phyloP scores from a whole-genome alignment of 2,113 vertebrate species.

The Pycnonotus jocosus region DNA sequence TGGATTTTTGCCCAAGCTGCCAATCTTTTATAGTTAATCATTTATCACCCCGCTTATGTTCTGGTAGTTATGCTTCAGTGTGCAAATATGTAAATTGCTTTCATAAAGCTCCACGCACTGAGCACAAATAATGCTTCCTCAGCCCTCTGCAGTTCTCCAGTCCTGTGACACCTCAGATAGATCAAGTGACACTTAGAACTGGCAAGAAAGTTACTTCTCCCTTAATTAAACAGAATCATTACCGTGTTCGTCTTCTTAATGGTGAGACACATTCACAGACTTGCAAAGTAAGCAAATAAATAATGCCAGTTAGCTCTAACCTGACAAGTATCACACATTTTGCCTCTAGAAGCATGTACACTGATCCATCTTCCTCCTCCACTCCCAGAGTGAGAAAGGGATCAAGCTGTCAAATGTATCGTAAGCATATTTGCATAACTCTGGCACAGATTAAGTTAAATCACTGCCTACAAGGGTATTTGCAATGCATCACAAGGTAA shows the following conservation, averaged over 20 bases:
- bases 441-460: background rate
- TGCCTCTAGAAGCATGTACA: background rate
- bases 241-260: background rate
- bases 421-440: background rate
- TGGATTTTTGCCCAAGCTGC: constrained; percentile 22
- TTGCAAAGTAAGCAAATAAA: constrained; percentile 43
- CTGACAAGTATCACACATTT: background rate
- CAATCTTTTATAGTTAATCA: constrained; percentile 43
- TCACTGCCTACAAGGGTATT: background rate
- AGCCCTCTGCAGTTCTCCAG: constrained; percentile 10
- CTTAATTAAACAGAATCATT: constrained; percentile 43
- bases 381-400: background rate
- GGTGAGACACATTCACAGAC: background rate
- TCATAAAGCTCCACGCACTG: background rate
- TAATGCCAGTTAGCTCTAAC: background rate
- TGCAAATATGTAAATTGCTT: constrained; percentile 61
- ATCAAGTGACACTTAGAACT: constrained; percentile 14
- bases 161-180: background rate
- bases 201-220: constrained; percentile 20
- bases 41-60: constrained; percentile 5
- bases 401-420: background rate
- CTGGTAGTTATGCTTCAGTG: constrained; percentile 39
- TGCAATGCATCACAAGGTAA: background rate
- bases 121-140: constrained; percentile 50
- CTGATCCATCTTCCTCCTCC: background rate